Evolutionary conservation across 37 sponge, comb jelly and placozoan genomes (phyloP).

Genomic region (Spongia lamella): DNA sequence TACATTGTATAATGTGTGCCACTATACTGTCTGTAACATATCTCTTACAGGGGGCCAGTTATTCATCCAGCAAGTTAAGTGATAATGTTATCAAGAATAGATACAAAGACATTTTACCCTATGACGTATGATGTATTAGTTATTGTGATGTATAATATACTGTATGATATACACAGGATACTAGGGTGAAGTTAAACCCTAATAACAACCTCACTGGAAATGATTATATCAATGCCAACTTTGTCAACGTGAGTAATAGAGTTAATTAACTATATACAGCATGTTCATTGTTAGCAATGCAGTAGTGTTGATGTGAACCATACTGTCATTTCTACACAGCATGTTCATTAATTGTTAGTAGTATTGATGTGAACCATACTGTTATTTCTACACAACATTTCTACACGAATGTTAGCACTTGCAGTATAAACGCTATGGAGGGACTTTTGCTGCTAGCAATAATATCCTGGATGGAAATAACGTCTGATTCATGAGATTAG

Average conservation of each 20-base stretch:
- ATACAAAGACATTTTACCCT: slow-evolving; percentile 88
- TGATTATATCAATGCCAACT: slow-evolving; percentile 95
- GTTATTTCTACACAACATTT: no score
- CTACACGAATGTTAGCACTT: no score
- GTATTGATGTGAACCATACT: no score
- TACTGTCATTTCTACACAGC: no score
- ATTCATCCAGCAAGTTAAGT: slow-evolving; percentile 26
- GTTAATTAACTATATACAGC: no score
- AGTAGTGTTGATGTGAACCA: no score
- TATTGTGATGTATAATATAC: not conserved
- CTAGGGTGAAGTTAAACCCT: slow-evolving; percentile 72
- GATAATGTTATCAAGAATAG: slow-evolving; percentile 80
- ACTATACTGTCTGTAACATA: not conserved
- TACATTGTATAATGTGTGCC: not conserved
- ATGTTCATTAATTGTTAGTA: no score
- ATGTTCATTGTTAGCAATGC: no score
- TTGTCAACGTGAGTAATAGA: slow-evolving; percentile 57
- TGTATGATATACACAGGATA: slow-evolving; percentile 14
- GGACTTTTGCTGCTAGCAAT: no score
- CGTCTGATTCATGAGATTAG: no score
- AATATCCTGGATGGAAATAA: no score
- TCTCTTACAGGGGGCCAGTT: slow-evolving; percentile 38
- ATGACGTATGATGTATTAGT: slow-evolving; percentile 66
- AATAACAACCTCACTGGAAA: slow-evolving; percentile 56
- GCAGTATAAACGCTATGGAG: no score